Evolutionary conservation across 2,797 vertebrate species (phyloP).

Genomic region (Malurus splendens): DNA sequence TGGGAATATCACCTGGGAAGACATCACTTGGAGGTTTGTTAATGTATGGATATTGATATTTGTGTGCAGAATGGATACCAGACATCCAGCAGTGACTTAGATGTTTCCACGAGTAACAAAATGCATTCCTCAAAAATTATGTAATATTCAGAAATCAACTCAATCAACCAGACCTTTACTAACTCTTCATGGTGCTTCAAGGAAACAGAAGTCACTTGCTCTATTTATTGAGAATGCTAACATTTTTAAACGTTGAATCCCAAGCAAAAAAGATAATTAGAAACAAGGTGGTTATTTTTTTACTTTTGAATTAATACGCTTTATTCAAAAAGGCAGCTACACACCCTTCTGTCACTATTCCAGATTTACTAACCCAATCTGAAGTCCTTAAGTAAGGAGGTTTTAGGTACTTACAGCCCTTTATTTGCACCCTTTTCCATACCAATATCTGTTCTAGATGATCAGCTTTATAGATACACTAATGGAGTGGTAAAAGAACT

Average conservation of each 20-base stretch:
- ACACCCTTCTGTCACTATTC: not conserved
- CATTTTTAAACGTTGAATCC: not conserved
- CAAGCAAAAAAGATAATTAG: not conserved
- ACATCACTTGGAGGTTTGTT: not conserved
- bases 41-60: not conserved
- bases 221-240: not conserved
- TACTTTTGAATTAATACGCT: not conserved
- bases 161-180: not conserved
- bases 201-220: not conserved
- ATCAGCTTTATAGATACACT: not conserved
- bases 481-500: not conserved
- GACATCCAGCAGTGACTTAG: not conserved
- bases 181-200: not conserved
- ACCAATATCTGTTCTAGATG: not conserved
- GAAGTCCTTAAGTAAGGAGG: not conserved
- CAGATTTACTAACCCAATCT: not conserved
- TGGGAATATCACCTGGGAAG: not conserved
- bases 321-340: not conserved
- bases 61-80: not conserved
- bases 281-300: fast-evolving
- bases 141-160: not conserved
- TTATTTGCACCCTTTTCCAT: not conserved
- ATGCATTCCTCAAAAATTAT: not conserved
- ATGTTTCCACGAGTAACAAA: not conserved
- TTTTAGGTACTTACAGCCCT: not conserved